Conservation (phyloP, 2,797 vertebrate species). For the Myotis findleyi region DNA sequence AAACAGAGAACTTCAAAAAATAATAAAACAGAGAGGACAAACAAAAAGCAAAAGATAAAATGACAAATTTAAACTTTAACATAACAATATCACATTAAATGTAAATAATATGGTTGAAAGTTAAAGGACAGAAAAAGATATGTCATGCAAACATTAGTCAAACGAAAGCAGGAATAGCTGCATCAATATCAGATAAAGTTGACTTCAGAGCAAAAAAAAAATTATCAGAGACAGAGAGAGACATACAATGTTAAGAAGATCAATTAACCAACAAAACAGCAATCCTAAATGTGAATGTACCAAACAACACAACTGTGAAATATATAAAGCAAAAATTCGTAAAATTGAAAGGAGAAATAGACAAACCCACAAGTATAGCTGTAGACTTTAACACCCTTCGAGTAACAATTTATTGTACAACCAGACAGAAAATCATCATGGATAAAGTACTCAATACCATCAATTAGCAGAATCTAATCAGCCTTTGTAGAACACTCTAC, state of each 20-base stretch:
- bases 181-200: neutral
- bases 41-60: constrained; percentile 39
- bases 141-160: neutral
- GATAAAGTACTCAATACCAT: neutral
- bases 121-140: neutral
- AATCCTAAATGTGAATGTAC: neutral
- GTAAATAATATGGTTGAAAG: neutral
- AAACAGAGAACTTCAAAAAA: neutral
- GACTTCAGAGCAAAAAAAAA: neutral
- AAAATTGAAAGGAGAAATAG: neutral
- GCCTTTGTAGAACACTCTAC: neutral
- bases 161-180: neutral
- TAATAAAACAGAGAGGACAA: neutral
- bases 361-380: neutral
- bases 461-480: neutral
- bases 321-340: neutral
- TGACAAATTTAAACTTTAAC: neutral
- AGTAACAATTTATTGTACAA: neutral
- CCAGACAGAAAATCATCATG: neutral
- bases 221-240: neutral
- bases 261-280: neutral
- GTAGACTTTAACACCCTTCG: neutral
- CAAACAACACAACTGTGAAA: neutral
- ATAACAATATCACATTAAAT: constrained; percentile 7
- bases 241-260: neutral